These are phyloP conservation scores for Hyphantria cunea DNA, from an alignment of 1,140 invertebrate species.

Conservation along the genomic window DNA sequence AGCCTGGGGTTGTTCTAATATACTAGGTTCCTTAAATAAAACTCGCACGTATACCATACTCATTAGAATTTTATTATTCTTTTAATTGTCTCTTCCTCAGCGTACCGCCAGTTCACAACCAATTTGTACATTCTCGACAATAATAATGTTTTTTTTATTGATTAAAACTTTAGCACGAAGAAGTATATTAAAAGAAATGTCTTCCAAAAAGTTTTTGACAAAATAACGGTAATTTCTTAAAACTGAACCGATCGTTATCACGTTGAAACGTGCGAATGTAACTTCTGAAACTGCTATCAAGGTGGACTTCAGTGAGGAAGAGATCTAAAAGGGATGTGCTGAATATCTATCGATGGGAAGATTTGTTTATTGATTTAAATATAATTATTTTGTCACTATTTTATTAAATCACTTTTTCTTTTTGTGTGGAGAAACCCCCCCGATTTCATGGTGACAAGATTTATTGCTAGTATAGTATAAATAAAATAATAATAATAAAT, in stretches of 20 bases:
- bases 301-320: conserved; percentile 55
- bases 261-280: conserved; percentile 30
- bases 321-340: conserved; percentile 32
- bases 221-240: conserved; percentile 16
- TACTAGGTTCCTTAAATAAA: too few relatives aligned
- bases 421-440: neutral
- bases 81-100: too few relatives aligned
- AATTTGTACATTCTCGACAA: too few relatives aligned
- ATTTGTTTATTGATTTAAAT: too few relatives aligned
- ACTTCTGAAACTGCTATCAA: conserved; percentile 60
- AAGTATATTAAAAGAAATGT: neutral
- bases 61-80: too few relatives aligned
- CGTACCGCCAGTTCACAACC: too few relatives aligned
- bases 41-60: too few relatives aligned
- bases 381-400: neutral
- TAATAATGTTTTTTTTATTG: neutral
- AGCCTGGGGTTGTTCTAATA: too few relatives aligned
- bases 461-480: too few relatives aligned
- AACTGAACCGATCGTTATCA: conserved; percentile 12
- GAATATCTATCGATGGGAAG: too few relatives aligned
- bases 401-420: neutral
- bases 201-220: conserved; percentile 11
- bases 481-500: too few relatives aligned
- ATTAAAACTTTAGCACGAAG: neutral
- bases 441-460: too few relatives aligned